Base-by-base conservation (phyloP, 2,888 invertebrate genomes). In the Tanytarsus gracilentus region DNA sequence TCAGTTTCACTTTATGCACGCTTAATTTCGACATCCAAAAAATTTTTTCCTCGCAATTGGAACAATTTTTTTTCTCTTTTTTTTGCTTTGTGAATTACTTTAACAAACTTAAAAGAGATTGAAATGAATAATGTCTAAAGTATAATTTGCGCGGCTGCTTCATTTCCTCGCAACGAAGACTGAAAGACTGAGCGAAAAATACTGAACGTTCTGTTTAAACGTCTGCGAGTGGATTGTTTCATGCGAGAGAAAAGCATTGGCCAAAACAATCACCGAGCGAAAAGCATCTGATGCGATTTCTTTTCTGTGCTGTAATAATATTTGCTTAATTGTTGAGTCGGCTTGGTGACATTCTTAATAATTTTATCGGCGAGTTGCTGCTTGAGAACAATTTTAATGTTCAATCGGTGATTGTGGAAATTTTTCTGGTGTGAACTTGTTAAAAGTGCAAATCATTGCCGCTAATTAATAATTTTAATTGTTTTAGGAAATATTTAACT, bases 141-240 rank as follows among this genome's bases (percentile, higher is more conserved):
- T 23, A 21, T 21, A 18, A n/a, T 18, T 23, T 23, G 9, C 44
- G 44, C 44, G 11, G 44, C 44, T 18, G 18, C 44, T 58, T 58
- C 58, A 58, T 58, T 58, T 58, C 58, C 58, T 58, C 58, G 48
- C 16, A 30, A 51, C 44, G 58, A 58, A 58, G 58, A 58, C 58
- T 58, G 58, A 58, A 40, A 27, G 44, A 44, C 44, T 44, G 44
- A 44, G 23, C 9, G 44, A 44, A 44, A 44, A 11, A 44, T 7
- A 11, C 21, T 16, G 21, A 44, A 44, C 44, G 23, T 44, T 16
- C 44, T 44, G 21, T 44, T 44, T 23, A 44, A 44, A 44, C 44
- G 44, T 23, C 9, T 44, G 44, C 21, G 11, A 5, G 18, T 44
- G 16, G 11, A 23, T 18, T 44, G 44, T 18, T 44, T 4, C 4